A percentile compares a stretch with the other conserved stretches of the same genome.
phyloP scores from a whole-genome alignment of 1,140 invertebrate species.

The Diabrotica virgifera region DNA sequence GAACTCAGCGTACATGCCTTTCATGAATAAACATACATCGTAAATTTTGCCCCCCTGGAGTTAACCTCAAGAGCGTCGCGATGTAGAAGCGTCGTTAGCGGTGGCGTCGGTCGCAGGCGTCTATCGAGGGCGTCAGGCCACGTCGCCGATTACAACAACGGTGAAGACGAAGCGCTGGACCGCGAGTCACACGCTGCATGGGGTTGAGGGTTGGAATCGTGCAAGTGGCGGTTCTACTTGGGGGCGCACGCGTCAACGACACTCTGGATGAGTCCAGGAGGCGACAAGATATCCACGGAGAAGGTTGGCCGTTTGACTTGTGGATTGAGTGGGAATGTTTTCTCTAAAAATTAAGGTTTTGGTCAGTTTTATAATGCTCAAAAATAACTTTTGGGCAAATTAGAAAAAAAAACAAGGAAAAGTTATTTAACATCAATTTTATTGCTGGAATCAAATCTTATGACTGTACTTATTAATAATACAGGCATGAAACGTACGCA shows the following conservation, averaged over 20 bases:
- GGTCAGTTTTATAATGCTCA: too few relatives aligned
- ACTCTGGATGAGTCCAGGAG: background rate
- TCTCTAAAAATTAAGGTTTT: too few relatives aligned
- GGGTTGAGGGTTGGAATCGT: conserved; percentile 5
- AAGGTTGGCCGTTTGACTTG: too few relatives aligned
- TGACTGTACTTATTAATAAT: too few relatives aligned
- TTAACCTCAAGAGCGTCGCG: conserved; percentile 15
- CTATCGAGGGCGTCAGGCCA: conserved; percentile 17
- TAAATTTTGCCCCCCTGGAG: background rate
- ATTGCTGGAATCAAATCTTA: too few relatives aligned
- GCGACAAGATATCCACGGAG: background rate
- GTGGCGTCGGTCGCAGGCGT: conserved; percentile 13
- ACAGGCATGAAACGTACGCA: too few relatives aligned
- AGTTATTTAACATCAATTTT: too few relatives aligned
- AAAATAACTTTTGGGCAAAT: too few relatives aligned
- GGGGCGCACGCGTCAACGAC: background rate
- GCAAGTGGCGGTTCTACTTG: background rate
- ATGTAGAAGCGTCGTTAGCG: conserved; percentile 6
- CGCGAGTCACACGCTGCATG: conserved; percentile 11
- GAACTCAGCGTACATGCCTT: conserved; percentile 5
- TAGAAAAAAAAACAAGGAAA: too few relatives aligned
- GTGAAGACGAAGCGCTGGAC: conserved; percentile 16
- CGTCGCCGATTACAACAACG: conserved; percentile 7
- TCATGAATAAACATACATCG: background rate
- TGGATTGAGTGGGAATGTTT: too few relatives aligned